Percentiles rank a stretch among this genome's conserved stretches.
Evolutionary conservation across 2,113 vertebrate genomes (phyloP).

Genomic region (rat (Rattus norvegicus)): GRCr8 NC_086021.1:155721001-155721500

Average conservation of each 20-base stretch:
- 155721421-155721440: not conserved
- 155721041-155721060: slow-evolving; percentile 25
- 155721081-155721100: not conserved
- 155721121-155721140: no score
- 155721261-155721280: not conserved
- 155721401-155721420: not conserved
- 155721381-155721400: slow-evolving; percentile 48
- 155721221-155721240: not conserved
- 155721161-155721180: accelerated
- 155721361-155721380: slow-evolving; percentile 59
- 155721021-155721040: not conserved
- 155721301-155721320: not conserved
- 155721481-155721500: not conserved
- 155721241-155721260: not conserved
- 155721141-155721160: not conserved
- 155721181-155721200: not conserved
- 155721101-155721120: not conserved
- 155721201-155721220: not conserved
- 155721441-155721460: not conserved
- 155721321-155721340: not conserved
- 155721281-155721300: not conserved
- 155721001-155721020: not conserved
- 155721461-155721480: not conserved
- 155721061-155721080: not conserved
- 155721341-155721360: not conserved